phyloP scores from a whole-genome alignment of 2,888 invertebrate species.

The Oligia fasciuncula region DNA sequence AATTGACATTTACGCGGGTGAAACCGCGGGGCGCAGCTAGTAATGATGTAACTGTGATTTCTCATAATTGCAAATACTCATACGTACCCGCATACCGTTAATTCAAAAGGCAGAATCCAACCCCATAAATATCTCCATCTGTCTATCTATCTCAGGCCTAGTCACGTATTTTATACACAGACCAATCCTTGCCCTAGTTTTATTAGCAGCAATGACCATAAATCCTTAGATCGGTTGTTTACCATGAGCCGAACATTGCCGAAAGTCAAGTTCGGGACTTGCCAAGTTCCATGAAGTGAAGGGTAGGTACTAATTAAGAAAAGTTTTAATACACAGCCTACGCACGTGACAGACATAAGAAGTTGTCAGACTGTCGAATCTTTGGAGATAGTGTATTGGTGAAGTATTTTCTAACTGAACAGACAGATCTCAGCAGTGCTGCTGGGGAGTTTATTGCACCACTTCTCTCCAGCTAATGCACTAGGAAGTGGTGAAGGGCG shows the following conservation, averaged over 20 bases:
- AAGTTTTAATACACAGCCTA: constrained; percentile 55
- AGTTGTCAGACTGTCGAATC: constrained; percentile 43
- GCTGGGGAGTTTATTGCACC: too few species aligned
- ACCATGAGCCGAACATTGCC: constrained; percentile 24
- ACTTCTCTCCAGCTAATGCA: too few species aligned
- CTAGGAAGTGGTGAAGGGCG: too few species aligned
- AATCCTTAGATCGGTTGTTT: constrained; percentile 23
- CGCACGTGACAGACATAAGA: constrained; percentile 22
- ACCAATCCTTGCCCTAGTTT: constrained; percentile 16
- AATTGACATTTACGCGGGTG: too few species aligned
- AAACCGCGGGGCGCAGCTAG: too few species aligned
- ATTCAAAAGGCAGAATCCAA: neutral
- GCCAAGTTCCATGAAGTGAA: constrained; percentile 12
- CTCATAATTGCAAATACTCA: too few species aligned
- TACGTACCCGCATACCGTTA: too few species aligned
- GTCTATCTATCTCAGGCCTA: neutral
- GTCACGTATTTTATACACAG: constrained; percentile 24
- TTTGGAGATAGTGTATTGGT: neutral
- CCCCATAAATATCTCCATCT: neutral
- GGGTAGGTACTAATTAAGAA: constrained; percentile 38
- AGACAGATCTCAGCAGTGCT: too few species aligned
- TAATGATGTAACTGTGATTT: too few species aligned
- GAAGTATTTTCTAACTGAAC: too few species aligned
- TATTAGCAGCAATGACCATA: constrained; percentile 46
- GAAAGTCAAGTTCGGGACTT: constrained; percentile 20